Evolutionary conservation across 2,888 invertebrate species (phyloP), one percentile per base, ranked within the genome.

Genomic region (Tetheella fluctuosa): DNA sequence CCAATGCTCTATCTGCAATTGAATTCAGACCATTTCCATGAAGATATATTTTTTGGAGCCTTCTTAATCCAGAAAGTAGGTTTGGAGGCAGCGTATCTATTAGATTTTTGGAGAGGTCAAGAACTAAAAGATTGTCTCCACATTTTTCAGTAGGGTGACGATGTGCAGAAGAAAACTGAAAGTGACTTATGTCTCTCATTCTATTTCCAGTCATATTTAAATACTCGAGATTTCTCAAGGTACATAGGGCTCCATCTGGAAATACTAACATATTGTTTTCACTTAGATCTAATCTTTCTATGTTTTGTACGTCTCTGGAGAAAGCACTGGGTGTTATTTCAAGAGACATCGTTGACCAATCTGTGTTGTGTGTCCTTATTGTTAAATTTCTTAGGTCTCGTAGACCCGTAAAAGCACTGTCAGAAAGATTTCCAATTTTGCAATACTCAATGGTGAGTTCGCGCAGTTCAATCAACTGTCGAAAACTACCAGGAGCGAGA

Each of bases 391-490:
- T 94, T 65, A 97, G 93, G 83, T 97, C 96, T 63, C 95, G 95
- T 52, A 97, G 94, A 54, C 97, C 97, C 54, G 95, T 94, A 80
- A 97, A 97, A n/a, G 97, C 96, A 61, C 96, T 96, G 75, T 96
- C 95, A 63, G 97, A 96, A 62, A 97, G 93, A 81, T 96, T 96
- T 61, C 96, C 96, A 66, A 97, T 96, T 90, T 97, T 97, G 88
- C 97, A 97, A 82, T 96, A 96, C 83, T 97, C 97, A 74, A 97
- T 96, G 53, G 96, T 95, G 58, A 97, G 94, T 77, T 97, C 96
- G 65, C 95, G 94, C 62, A 97, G 91, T 86, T 97, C 96, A 67
- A 96, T 94, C 70, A 96, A 91, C 74, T 96, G 96, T 70, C 96
- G 94, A 83, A 96, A 96, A 86, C 96, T 96, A 72, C 96, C 96